These are phyloP conservation scores for Antechinus flavipes DNA, from an alignment of 2,113 vertebrate genomes.

Conservation along the genomic window DNA sequence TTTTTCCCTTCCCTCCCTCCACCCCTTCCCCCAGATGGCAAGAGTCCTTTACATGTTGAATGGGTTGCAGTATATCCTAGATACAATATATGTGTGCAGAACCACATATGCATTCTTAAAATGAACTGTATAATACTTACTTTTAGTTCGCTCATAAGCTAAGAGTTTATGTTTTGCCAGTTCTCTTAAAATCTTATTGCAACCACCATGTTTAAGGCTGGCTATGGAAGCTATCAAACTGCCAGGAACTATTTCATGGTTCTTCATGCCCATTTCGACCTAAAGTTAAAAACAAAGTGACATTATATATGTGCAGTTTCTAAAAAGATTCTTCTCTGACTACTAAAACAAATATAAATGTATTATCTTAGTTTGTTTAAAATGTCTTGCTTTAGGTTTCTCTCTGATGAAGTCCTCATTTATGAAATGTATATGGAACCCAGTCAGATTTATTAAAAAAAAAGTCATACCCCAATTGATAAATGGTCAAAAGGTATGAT, in stretches of 20 bases:
- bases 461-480: too few relatives aligned
- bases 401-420: too few relatives aligned
- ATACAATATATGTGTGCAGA: too few relatives aligned
- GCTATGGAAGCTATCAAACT: slow-evolving; percentile 96
- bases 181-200: slow-evolving; percentile 95
- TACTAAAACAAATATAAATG: neutral
- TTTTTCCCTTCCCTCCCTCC: too few relatives aligned
- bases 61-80: too few relatives aligned
- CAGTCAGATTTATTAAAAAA: too few relatives aligned
- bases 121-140: slow-evolving; percentile 84
- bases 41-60: too few relatives aligned
- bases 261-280: slow-evolving; percentile 99
- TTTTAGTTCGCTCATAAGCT: slow-evolving; percentile 92
- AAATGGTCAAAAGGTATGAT: too few relatives aligned
- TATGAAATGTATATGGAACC: too few relatives aligned
- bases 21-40: too few relatives aligned
- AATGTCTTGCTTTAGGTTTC: neutral
- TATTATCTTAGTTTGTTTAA: neutral
- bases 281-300: slow-evolving; percentile 76
- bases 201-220: slow-evolving; percentile 96
- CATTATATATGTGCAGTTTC: neutral
- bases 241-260: slow-evolving; percentile 96
- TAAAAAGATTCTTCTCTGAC: neutral
- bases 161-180: slow-evolving; percentile 94
- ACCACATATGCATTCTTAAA: slow-evolving; percentile 51